Percentiles rank a stretch among this genome's conserved stretches.
phyloP scores from a whole-genome alignment of 2,797 vertebrate genomes.

The Acrossocheilus fasciatus region DNA sequence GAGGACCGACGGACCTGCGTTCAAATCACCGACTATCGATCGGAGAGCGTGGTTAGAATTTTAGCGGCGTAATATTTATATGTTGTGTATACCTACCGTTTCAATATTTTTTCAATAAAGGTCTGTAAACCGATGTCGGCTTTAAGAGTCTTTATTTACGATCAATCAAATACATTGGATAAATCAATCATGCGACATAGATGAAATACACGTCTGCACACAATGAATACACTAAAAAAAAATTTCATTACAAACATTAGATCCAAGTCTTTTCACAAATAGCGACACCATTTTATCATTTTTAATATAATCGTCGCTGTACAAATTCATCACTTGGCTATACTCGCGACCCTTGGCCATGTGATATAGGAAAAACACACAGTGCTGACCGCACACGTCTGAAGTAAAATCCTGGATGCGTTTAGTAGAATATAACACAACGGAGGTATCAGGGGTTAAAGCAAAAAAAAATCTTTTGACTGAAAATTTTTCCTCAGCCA shows the following conservation, averaged over 20 bases:
- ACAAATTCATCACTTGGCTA: neutral
- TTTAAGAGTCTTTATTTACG: too few relatives aligned
- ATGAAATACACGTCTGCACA: neutral
- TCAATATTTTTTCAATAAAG: neutral
- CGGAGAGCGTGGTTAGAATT: neutral
- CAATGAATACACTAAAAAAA: neutral
- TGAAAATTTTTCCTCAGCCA: too few relatives aligned
- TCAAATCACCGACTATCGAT: neutral
- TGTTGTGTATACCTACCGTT: too few relatives aligned
- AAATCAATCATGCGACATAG: too few relatives aligned
- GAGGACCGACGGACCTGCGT: too few relatives aligned
- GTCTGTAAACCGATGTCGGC: fast-evolving
- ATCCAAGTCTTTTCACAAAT: neutral
- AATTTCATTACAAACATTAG: too few relatives aligned
- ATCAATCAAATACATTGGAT: too few relatives aligned
- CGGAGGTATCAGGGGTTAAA: too few relatives aligned
- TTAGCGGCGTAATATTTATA: too few relatives aligned
- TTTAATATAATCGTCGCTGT: neutral
- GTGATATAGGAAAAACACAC: too few relatives aligned
- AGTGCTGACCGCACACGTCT: neutral
- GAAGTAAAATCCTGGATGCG: neutral
- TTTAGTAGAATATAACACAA: neutral
- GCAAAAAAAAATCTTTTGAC: too few relatives aligned
- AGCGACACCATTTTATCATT: neutral
- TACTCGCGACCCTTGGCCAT: too few relatives aligned